phyloP scores from a whole-genome alignment of 2,797 vertebrate species.

The Arrhamphus sclerolepis region DNA sequence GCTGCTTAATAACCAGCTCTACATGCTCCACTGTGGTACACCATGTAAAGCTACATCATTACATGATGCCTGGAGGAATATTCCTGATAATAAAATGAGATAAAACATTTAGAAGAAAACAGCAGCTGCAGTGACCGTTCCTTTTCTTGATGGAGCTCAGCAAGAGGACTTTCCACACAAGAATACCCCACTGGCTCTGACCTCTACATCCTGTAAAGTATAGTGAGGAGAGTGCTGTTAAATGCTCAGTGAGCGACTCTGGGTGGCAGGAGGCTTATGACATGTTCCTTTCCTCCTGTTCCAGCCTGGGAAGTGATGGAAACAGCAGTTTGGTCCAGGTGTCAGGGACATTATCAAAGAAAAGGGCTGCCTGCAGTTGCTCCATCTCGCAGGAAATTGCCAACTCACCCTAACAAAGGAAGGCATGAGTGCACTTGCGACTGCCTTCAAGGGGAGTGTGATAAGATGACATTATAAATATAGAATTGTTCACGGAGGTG shows the following conservation, averaged over 20 bases:
- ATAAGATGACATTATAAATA: constrained; percentile 97
- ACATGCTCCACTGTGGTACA: constrained; percentile 25
- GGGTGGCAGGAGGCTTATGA: constrained; percentile 74
- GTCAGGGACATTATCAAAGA: constrained; percentile 94
- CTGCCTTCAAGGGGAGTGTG: constrained; percentile 88
- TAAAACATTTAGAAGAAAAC: constrained; percentile 6
- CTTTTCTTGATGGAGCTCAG: constrained; percentile 35
- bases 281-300: constrained; percentile 80
- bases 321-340: constrained; percentile 89
- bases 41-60: constrained; percentile 16
- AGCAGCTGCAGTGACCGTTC: constrained; percentile 1
- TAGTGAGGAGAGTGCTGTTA: constrained; percentile 71
- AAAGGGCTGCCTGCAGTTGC: constrained; percentile 92
- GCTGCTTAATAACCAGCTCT: constrained; percentile 69
- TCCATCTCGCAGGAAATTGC: constrained; percentile 96
- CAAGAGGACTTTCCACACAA: constrained; percentile 52
- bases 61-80: constrained; percentile 15
- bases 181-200: constrained; percentile 54
- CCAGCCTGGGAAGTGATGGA: constrained; percentile 85
- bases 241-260: constrained; percentile 70
- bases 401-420: constrained; percentile 99
- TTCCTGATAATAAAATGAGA: constrained; percentile 14
- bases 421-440: constrained; percentile 95
- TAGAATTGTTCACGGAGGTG: constrained; percentile 80
- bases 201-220: constrained; percentile 60